Conservation (phyloP, 2,797 vertebrate genomes). For the Leptatherina wallacei region DNA sequence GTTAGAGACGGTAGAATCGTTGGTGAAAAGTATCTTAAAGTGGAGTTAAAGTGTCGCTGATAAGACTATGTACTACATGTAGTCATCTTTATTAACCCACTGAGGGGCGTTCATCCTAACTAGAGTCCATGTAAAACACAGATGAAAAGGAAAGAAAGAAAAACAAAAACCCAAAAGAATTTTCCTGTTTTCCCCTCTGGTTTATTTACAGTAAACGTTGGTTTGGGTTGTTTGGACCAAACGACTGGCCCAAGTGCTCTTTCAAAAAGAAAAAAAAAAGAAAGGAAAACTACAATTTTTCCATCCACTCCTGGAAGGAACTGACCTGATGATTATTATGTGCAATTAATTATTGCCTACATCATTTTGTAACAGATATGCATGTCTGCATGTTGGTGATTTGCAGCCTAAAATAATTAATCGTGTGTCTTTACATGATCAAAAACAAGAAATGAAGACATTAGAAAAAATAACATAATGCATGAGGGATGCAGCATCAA, state of each 20-base stretch:
- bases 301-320: background rate
- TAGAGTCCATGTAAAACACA: background rate
- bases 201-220: too few species aligned
- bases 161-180: background rate
- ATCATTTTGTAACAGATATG: background rate
- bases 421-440: background rate
- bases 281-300: background rate
- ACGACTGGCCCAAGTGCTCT: background rate
- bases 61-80: conserved; percentile 1
- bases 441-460: background rate
- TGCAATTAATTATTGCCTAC: background rate
- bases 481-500: background rate
- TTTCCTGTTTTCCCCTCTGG: background rate
- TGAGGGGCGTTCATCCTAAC: background rate
- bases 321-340: background rate
- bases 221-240: background rate
- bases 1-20: background rate
- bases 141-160: background rate
- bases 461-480: background rate
- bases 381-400: too few species aligned
- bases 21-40: background rate
- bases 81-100: conserved; percentile 4
- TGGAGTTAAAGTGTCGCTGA: background rate
- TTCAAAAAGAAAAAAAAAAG: background rate
- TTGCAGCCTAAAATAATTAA: background rate